Evolutionary conservation across 2,888 invertebrate species (phyloP), one percentile per base, ranked within the genome.

Genomic region (Rhagonycha fulva): DNA sequence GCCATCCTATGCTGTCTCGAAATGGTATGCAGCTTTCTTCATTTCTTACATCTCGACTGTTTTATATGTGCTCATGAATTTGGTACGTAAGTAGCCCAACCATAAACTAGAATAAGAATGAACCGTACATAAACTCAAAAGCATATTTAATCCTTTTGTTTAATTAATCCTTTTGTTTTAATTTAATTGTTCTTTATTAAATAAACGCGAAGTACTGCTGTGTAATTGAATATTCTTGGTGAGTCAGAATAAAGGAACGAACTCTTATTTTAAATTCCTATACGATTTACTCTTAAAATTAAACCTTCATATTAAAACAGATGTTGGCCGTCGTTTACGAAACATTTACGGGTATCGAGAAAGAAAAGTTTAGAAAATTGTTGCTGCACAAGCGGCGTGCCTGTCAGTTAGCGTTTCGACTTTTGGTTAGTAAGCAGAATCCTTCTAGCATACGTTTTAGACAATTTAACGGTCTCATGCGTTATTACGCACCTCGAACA

Each of bases 281-380:
- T 11, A 11, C 30, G 11, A 11, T 30, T 30, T 11, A 11, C 30
- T 47, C 47, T 47, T 47, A 47, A 47, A n/a, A 47, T 47, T 47
- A 47, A 47, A 47, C 47, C 2, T 47, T 47, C 5, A 47, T 3
- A 47, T 47, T 47, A n/a, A n/a, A 32, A 47, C n/a, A 95, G 93
- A 94, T 96, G 93, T 89, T 96, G 82, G 96, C 96, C 75, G 96
- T 96, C 30, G 96, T 96, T 4, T 96, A 96, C 87, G 96, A 96
- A 88, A 94, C 95, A 0, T 97, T 96, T 86, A 95, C 95, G 0
- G 92, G 94, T 60, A 93, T 95, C 69, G 96, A 96, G 87, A 93
- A 95, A 66, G 94, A 94, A 82, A 97, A 96, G 87, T 94, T 96
- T 82, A 91, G 94, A 82, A 95, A 96, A 84, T 85, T 97, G 66